Conservation (phyloP, 2,113 vertebrate genomes). For the Rafetus swinhoei region DNA sequence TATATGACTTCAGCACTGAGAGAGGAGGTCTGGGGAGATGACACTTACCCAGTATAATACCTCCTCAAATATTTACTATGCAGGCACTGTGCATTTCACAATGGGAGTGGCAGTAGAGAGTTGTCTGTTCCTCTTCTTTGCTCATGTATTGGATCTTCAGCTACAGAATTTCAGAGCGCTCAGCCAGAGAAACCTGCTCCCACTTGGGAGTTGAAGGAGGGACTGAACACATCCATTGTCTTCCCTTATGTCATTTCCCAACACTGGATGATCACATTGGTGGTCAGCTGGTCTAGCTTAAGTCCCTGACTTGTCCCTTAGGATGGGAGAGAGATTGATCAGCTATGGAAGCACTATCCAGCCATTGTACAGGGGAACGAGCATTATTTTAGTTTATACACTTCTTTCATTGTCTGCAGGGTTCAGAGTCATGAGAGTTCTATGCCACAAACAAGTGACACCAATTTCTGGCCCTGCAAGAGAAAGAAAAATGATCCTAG, state of each 20-base stretch:
- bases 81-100: neutral
- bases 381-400: neutral
- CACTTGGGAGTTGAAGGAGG: neutral
- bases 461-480: neutral
- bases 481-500: neutral
- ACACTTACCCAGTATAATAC: neutral
- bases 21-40: neutral
- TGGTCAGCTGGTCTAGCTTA: neutral
- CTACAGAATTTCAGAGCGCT: neutral
- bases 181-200: neutral
- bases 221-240: neutral
- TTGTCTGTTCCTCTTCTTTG: neutral
- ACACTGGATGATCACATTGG: neutral
- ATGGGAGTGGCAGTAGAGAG: neutral
- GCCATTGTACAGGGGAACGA: neutral
- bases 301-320: neutral
- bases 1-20: constrained; percentile 11
- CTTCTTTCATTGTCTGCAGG: neutral
- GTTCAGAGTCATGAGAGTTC: neutral
- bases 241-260: neutral
- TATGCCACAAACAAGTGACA: neutral
- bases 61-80: neutral
- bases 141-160: accelerated
- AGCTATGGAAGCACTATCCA: neutral
- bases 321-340: neutral